Conservation (phyloP, 2,888 invertebrate species). For the Eutolmus rufibarbis region DNA sequence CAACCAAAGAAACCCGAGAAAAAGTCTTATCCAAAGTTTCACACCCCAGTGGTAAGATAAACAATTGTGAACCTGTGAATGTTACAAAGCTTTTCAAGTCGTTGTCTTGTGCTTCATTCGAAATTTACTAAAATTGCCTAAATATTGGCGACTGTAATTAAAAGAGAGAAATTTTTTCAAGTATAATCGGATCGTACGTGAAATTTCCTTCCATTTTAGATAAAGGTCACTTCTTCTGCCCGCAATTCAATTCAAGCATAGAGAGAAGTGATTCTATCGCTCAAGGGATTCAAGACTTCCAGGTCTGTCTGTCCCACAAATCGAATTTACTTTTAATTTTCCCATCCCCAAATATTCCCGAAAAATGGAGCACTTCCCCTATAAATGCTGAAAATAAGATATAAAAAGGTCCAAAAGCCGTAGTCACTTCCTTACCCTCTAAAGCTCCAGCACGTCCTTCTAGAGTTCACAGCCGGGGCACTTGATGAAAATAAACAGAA, state of each 20-base stretch:
- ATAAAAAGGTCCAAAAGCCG: neutral
- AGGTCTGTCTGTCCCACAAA: neutral
- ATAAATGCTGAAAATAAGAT: neutral
- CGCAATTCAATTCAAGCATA: neutral
- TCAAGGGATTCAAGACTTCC: neutral
- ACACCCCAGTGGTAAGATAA: neutral
- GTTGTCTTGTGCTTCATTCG: neutral
- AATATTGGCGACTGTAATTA: neutral
- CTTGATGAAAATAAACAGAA: constrained; percentile 3
- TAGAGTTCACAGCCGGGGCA: neutral
- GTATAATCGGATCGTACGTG: neutral
- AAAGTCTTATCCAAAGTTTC: neutral
- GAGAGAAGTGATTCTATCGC: neutral
- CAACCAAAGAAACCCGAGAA: neutral
- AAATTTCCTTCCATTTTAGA: neutral
- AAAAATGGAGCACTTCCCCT: neutral
- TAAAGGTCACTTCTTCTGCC: neutral
- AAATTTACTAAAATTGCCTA: neutral
- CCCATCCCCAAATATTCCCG: neutral
- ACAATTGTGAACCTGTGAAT: neutral
- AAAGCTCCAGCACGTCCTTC: neutral
- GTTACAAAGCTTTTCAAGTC: neutral
- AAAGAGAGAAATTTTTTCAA: neutral
- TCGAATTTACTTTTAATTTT: constrained; percentile 15
- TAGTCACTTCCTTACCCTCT: neutral